Conservation (phyloP, 1,140 invertebrate genomes). For the Pseudomyrmex concolor region DNA sequence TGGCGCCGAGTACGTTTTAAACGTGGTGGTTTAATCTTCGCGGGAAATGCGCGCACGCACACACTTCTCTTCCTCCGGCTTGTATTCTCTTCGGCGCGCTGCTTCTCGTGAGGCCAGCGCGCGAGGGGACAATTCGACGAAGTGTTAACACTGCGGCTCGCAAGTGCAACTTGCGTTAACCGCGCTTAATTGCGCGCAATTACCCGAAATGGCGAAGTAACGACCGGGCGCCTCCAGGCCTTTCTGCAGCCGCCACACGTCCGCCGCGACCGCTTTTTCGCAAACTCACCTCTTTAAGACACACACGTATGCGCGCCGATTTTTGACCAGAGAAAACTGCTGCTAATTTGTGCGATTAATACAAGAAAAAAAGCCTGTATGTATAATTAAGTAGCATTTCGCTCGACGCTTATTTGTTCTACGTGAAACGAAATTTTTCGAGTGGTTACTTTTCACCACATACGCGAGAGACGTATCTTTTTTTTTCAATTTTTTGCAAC, state of each 20-base stretch:
- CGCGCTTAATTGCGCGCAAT: slow-evolving; percentile 72
- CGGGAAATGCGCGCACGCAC: not conserved
- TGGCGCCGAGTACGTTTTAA: slow-evolving; percentile 9
- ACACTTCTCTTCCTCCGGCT: not conserved
- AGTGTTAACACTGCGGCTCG: slow-evolving; percentile 64
- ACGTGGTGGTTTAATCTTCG: slow-evolving; percentile 43
- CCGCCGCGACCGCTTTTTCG: slow-evolving; percentile 40
- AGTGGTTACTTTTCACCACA: not conserved
- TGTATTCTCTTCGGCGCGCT: not conserved
- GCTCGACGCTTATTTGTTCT: not conserved
- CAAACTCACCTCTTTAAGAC: slow-evolving; percentile 28
- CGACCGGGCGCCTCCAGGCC: slow-evolving; percentile 47
- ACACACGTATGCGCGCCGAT: no score
- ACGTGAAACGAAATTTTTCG: not conserved
- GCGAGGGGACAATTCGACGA: slow-evolving; percentile 60
- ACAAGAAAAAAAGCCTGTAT: not conserved
- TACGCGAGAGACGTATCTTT: no score
- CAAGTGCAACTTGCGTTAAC: slow-evolving; percentile 70
- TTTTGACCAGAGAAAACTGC: slow-evolving; percentile 1
- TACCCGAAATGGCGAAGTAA: slow-evolving; percentile 72
- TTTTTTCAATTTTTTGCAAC: not conserved
- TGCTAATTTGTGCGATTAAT: slow-evolving; percentile 42
- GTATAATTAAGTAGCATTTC: not conserved
- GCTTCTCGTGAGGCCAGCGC: not conserved
- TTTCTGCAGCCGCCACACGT: not conserved